Evolutionary conservation across 2,888 invertebrate genomes (phyloP).

Genomic region (Gisinianus flammeolus): DNA sequence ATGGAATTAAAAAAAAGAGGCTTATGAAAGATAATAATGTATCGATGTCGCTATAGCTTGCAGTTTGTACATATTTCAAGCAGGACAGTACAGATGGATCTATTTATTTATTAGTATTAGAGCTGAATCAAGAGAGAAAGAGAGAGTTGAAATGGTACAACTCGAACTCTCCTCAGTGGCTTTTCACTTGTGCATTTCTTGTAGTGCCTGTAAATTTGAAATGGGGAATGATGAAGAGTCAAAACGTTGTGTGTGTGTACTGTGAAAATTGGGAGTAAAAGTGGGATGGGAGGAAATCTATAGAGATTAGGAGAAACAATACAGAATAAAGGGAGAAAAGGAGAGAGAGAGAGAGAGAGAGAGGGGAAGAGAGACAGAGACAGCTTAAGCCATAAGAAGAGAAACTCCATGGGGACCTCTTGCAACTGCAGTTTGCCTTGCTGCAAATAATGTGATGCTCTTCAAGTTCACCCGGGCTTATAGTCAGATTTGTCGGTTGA

Average conservation of each 20-base stretch:
- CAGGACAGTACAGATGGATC: no score
- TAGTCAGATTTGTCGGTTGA: constrained; percentile 43
- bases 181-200: not conserved
- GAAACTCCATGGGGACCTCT: not conserved
- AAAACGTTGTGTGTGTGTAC: no score
- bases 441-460: constrained; percentile 42
- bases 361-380: not conserved
- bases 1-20: not conserved
- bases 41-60: not conserved
- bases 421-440: constrained; percentile 4
- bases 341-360: no score
- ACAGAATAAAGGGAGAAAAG: not conserved
- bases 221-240: no score
- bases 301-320: not conserved
- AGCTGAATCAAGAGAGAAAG: no score
- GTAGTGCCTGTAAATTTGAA: not conserved
- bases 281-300: not conserved
- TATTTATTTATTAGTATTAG: no score
- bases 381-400: constrained; percentile 3
- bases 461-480: constrained; percentile 22
- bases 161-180: no score
- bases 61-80: no score
- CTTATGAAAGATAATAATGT: not conserved
- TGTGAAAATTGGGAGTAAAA: no score
- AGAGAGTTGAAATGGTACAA: not conserved